Percentiles rank a stretch among this genome's conserved stretches.
Conservation (phyloP, 2,888 invertebrate genomes). For the Napeogenes inachia region DNA sequence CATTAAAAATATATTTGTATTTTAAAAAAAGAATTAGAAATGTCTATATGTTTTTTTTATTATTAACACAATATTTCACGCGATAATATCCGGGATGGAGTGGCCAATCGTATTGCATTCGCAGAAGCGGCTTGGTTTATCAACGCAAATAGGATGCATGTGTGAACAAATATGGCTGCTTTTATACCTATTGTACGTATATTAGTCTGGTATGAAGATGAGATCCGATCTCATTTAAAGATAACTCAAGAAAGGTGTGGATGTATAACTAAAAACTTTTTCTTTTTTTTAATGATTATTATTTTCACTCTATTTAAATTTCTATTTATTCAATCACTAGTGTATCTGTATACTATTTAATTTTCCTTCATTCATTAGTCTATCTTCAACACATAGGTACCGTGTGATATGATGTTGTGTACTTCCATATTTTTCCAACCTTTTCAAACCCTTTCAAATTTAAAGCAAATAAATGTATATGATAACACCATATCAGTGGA, state of each 20-base stretch:
- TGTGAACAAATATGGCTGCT: constrained; percentile 19
- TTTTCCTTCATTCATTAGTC: too few relatives aligned
- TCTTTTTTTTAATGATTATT: too few relatives aligned
- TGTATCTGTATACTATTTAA: too few relatives aligned
- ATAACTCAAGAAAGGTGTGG: too few relatives aligned
- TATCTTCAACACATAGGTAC: too few relatives aligned
- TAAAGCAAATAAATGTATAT: constrained; percentile 10
- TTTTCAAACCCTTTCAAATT: background rate
- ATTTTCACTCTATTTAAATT: too few relatives aligned
- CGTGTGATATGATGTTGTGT: too few relatives aligned
- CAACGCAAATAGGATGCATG: constrained; percentile 33
- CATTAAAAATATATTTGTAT: background rate
- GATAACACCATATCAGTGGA: background rate
- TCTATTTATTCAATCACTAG: too few relatives aligned
- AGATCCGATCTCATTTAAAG: too few relatives aligned
- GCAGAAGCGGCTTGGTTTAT: constrained; percentile 51
- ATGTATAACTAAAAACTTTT: too few relatives aligned
- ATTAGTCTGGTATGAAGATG: background rate
- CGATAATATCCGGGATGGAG: constrained; percentile 47
- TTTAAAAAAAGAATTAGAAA: background rate
- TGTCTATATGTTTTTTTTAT: background rate
- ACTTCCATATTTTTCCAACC: background rate
- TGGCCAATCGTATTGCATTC: constrained; percentile 51
- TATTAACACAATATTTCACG: background rate
- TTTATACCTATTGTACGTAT: constrained; percentile 13